Evolutionary conservation across 2,888 invertebrate genomes (phyloP).

Genomic region (Tolmerus cingulatus): DNA sequence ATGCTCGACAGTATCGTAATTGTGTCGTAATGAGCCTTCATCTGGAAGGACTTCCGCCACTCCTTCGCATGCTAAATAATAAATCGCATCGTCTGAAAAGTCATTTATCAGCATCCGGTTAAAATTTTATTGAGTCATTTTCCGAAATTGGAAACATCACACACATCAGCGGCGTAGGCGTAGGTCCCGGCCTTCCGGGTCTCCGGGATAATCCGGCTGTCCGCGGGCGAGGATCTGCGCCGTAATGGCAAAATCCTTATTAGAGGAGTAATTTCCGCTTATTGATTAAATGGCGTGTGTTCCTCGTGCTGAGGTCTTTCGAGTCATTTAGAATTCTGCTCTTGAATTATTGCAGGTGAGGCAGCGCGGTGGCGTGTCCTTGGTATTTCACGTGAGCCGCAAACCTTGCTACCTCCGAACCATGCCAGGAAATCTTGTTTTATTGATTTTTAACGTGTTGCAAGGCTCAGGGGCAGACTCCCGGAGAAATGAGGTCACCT

Average conservation of each 20-base stretch:
- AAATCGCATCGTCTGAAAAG: not conserved
- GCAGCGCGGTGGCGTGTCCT: not conserved
- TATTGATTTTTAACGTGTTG: slow-evolving; percentile 36
- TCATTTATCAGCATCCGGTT: slow-evolving; percentile 8
- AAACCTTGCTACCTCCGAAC: slow-evolving; percentile 1
- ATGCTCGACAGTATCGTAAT: not conserved
- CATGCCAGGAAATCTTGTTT: slow-evolving; percentile 2
- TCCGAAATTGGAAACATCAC: slow-evolving; percentile 1
- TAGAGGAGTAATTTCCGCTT: slow-evolving; percentile 29
- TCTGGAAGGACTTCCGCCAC: not conserved
- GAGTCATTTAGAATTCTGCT: slow-evolving; percentile 22
- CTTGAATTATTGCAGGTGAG: slow-evolving; percentile 23
- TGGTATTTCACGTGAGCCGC: slow-evolving; percentile 24
- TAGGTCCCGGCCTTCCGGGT: not conserved
- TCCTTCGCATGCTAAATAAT: not conserved
- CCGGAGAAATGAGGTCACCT: slow-evolving; percentile 5
- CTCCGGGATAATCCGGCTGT: not conserved
- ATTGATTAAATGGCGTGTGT: slow-evolving; percentile 36
- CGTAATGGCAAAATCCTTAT: slow-evolving; percentile 18
- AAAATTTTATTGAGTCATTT: slow-evolving; percentile 11
- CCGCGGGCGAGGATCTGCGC: not conserved
- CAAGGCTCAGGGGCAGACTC: slow-evolving; percentile 20
- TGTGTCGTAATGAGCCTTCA: not conserved
- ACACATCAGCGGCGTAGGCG: not conserved
- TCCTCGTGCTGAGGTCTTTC: not conserved